Evolutionary conservation across 2,113 vertebrate species (phyloP), one percentile per base, ranked within the genome.

Genomic region (Noctilio leporinus): DNA sequence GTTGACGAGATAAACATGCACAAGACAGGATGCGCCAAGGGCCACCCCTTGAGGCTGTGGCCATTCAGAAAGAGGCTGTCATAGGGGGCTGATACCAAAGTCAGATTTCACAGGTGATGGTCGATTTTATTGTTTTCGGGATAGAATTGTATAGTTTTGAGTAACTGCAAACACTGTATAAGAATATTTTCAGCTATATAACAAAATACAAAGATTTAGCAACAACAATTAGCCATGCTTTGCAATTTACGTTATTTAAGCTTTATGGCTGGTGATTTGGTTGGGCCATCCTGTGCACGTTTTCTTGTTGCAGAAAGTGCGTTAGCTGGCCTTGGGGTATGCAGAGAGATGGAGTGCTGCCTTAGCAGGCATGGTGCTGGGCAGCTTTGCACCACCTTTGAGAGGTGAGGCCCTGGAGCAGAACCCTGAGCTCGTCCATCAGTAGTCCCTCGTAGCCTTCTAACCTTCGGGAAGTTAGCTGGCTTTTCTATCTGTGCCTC

Each of bases 221-320:
- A 49, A 30, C 40, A 49, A 20, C 55, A 88, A 43, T 95, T 91
- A 96, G 57, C 55, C 28, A 49, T 84, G 88, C 76, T 91, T 91
- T 91, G 69, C 22, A 84, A 22, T 91, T 93, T 95, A 64, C 94
- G 45, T 96, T 91, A 83, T 78, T 94, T 94, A 94, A 65, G 35
- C 22, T 22, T 88, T 53, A 93, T 78, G 17, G 24, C 0, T 11
- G 38, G 62, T 93, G 75, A 85, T 92, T 94, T 86, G 35, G n/a
- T 93, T 91, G 59, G 78, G 59, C 47, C 43, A 26, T 90, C 53
- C 3, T 59, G 16, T 19, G 28, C 47, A 10, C 76, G 30, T 88
- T 95, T 87, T 89, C 47, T 80, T 45, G 43, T 76, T 33, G 43
- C 11, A 76, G 64, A 77, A 43, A 40, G 30, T 69, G 38, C 62